Conservation (phyloP, 2,113 vertebrate genomes). For the Hassar affinis region DNA sequence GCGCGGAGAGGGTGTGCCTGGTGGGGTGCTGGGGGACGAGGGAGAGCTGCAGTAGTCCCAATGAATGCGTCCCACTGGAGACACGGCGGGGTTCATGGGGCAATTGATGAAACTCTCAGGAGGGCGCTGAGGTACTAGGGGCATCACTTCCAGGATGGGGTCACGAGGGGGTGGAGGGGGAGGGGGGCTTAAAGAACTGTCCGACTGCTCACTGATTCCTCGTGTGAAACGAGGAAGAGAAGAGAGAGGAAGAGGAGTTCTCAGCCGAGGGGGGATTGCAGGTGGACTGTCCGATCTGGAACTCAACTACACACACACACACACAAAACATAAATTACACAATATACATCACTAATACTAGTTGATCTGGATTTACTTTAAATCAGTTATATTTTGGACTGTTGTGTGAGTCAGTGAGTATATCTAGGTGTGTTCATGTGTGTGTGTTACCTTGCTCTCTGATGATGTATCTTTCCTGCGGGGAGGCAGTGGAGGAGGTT, state of each 20-base stretch:
- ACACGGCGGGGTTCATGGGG: constrained; percentile 83
- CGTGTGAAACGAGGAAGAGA: constrained; percentile 58
- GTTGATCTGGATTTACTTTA: background rate
- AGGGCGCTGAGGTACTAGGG: constrained; percentile 87
- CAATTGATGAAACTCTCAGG: constrained; percentile 97
- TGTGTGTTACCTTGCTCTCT: constrained; percentile 72
- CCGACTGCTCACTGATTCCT: constrained; percentile 59
- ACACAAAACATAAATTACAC: background rate
- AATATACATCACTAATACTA: background rate
- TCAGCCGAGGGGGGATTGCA: constrained; percentile 89
- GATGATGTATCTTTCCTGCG: constrained; percentile 87
- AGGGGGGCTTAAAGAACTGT: constrained; percentile 86
- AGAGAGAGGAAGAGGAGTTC: constrained; percentile 79
- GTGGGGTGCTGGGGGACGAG: constrained; percentile 81
- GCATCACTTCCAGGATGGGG: constrained; percentile 87
- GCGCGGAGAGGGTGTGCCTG: constrained; percentile 78
- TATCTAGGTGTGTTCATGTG: background rate
- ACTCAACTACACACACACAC: constrained; percentile 68
- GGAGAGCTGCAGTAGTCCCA: constrained; percentile 82
- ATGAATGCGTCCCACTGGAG: constrained; percentile 82
- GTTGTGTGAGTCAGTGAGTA: no score
- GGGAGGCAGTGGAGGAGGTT: constrained; percentile 92
- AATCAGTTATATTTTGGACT: background rate
- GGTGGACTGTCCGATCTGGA: constrained; percentile 83
- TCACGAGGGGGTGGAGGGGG: constrained; percentile 76